These are phyloP conservation scores for Austrofundulus limnaeus DNA, from an alignment of 2,113 vertebrate genomes.

Conservation along the genomic window DNA sequence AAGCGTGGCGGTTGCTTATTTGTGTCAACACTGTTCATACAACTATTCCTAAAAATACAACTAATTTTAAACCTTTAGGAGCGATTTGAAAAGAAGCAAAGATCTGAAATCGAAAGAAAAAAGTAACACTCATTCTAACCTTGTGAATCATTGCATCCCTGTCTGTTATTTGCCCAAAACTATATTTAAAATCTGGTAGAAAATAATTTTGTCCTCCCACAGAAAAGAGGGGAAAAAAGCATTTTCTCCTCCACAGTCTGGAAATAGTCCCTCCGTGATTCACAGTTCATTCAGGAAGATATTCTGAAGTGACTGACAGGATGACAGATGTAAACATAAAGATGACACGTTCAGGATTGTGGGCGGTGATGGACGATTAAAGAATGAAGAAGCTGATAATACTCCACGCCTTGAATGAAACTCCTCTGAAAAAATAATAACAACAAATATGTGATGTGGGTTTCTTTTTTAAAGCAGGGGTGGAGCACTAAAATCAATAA, in stretches of 20 bases:
- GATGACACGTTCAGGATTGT: slow-evolving; percentile 44
- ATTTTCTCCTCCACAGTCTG: slow-evolving; percentile 49
- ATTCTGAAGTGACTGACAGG: slow-evolving; percentile 52
- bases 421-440: not conserved
- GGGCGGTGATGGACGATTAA: slow-evolving; percentile 44
- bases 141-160: slow-evolving; percentile 22
- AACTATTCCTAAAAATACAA: too few species aligned
- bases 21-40: not conserved
- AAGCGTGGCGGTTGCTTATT: too few species aligned
- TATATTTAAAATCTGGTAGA: slow-evolving; percentile 33
- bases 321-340: slow-evolving; percentile 53
- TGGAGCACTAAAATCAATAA: not conserved
- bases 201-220: slow-evolving; percentile 17
- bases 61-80: not conserved
- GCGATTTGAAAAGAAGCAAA: not conserved
- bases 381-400: slow-evolving; percentile 15
- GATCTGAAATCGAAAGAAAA: not conserved
- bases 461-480: not conserved
- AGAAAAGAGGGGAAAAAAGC: slow-evolving; percentile 22
- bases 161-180: not conserved
- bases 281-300: slow-evolving; percentile 41
- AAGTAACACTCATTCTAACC: not conserved
- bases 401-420: slow-evolving; percentile 28
- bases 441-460: not conserved
- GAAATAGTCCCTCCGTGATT: slow-evolving; percentile 58